Conservation (phyloP, 2,113 vertebrate genomes). For the Delphinus delphis region DNA sequence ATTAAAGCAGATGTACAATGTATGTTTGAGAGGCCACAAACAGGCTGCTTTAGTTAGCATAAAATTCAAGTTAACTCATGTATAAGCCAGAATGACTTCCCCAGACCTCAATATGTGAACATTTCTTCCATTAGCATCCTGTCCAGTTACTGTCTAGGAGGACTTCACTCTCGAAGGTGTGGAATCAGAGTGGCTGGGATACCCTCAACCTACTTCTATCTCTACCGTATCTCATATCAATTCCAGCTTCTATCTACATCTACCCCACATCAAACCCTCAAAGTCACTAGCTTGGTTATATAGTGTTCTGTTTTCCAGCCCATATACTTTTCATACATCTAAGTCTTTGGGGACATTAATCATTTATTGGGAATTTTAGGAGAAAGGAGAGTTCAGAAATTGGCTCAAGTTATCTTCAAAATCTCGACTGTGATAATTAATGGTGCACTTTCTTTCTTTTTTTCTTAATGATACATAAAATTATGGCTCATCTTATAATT, state of each 20-base stretch:
- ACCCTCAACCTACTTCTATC: neutral
- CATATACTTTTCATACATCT: neutral
- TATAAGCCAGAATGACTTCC: neutral
- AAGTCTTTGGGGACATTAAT: neutral
- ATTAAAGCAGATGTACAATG: neutral
- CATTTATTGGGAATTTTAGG: neutral
- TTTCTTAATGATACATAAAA: neutral
- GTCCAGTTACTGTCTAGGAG: neutral
- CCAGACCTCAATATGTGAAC: neutral
- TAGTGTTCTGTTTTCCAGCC: neutral
- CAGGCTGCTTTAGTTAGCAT: neutral
- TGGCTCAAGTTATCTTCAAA: neutral
- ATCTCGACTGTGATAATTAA: neutral
- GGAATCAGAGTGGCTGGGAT: no score
- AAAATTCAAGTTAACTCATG: neutral
- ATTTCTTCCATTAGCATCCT: neutral
- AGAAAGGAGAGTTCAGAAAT: neutral
- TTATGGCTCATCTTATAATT: neutral
- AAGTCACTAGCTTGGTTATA: neutral
- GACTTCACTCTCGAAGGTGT: neutral
- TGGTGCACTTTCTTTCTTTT: neutral
- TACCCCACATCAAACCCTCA: neutral
- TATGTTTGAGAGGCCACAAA: neutral
- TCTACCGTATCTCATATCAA: neutral
- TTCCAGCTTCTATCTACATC: neutral